Base-by-base conservation (phyloP, 2,888 invertebrate genomes). In the Hirtodrosophila trivittata region DNA sequence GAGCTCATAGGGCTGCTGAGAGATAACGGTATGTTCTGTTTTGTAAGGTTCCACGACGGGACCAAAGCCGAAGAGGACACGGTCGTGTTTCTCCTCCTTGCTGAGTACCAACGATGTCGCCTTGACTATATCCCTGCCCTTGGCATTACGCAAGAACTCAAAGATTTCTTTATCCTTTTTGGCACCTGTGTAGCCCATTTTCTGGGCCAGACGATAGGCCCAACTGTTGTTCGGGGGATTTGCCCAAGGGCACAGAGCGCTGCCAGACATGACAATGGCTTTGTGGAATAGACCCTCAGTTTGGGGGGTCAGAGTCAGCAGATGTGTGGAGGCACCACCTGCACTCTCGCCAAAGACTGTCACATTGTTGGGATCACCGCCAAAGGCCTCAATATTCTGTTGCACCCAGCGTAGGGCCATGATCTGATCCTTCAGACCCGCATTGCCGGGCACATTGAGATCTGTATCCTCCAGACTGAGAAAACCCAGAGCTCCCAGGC, bases 261-360 rank as follows among this genome's bases (percentile, higher is more conserved):
- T 83, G 13, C 90, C 90, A 1, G 90, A 91, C 90, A 89, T 90
- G 1, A 88, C 43, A 12, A 90, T 89, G 0, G 86, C 89, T 63
- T 87, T 89, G 67, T 90, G 87, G 30, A 90, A 69, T 2, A 90
- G 66, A 1, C 87, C 89, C 76, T 91, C 91, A 0, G 91, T 89
- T 63, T 91, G 89, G 4, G 91, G 91, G 1, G 92, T 92, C 1
- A 92, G 67, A 37, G 91, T 77, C n/a, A 92, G 87, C 32, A 89
- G 88, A 73, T 92, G 91, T 0, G 91, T 90, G 0, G 92, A 90
- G 3, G 90, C 91, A 7, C 89, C 91, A 4, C 92, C 92, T 2
- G 92, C 92, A 76, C 92, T 92, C 67, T 92, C 92, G 0, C 92
- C 92, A 70, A 92, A 92, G 0, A 92, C 70, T 0, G 92, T 92